Evolutionary conservation across 2,888 invertebrate species (phyloP).

Genomic region (Sepioteuthis lessoniana): DNA sequence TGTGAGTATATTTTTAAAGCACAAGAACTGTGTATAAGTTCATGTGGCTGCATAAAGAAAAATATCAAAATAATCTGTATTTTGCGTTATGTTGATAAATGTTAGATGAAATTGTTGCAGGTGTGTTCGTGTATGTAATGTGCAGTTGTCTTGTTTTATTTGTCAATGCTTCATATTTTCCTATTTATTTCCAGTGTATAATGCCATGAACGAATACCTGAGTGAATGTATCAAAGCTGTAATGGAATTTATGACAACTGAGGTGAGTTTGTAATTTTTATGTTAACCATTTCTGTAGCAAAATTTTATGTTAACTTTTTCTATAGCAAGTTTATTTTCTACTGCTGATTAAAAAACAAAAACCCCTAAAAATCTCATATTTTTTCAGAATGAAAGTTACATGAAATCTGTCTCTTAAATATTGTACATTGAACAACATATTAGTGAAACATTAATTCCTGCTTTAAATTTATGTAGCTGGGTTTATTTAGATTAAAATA

Average conservation of each 20-base stretch:
- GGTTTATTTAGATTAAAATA: too few species aligned
- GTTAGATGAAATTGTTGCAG: neutral
- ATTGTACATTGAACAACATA: too few species aligned
- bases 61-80: neutral
- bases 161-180: neutral
- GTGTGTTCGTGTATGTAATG: too few species aligned
- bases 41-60: neutral
- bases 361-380: too few species aligned
- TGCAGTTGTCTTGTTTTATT: neutral
- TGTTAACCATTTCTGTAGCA: neutral
- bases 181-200: neutral
- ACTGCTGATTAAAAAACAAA: too few species aligned
- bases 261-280: neutral
- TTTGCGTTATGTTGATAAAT: neutral
- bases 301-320: neutral
- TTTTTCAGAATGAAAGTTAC: too few species aligned
- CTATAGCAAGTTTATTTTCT: too few species aligned
- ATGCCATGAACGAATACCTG: conserved; percentile 14
- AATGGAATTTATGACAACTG: neutral
- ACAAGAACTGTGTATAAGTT: neutral
- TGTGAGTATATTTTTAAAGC: neutral
- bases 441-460: too few species aligned
- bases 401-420: too few species aligned
- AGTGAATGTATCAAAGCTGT: conserved; percentile 10
- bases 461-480: too few species aligned